Conservation (phyloP, 2,797 vertebrate genomes). For the Sparidentex hasta region DNA sequence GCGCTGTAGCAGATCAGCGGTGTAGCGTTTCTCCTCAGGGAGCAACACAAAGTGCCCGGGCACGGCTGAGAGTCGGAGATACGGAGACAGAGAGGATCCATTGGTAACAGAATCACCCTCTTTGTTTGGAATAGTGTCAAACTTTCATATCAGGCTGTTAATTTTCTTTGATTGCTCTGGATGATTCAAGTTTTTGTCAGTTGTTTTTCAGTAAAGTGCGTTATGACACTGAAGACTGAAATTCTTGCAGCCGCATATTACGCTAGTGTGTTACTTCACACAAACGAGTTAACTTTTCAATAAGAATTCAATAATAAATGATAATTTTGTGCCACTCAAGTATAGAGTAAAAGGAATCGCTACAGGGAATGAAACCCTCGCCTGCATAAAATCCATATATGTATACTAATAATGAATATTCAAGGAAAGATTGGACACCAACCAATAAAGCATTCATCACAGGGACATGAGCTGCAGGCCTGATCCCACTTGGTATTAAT, state of each 20-base stretch:
- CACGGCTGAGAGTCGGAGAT: slow-evolving; percentile 52
- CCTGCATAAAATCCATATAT: slow-evolving; percentile 63
- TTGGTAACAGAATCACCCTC: slow-evolving; percentile 40
- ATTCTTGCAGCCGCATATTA: slow-evolving; percentile 24
- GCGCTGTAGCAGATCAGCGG: slow-evolving; percentile 54
- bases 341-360: slow-evolving; percentile 55
- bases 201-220: slow-evolving; percentile 11
- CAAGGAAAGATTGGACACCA: slow-evolving; percentile 65
- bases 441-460: slow-evolving; percentile 78
- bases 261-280: slow-evolving; percentile 42
- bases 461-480: slow-evolving; percentile 63
- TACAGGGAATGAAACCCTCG: slow-evolving; percentile 59
- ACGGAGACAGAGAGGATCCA: slow-evolving; percentile 58
- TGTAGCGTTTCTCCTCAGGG: slow-evolving; percentile 65
- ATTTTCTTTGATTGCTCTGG: slow-evolving; percentile 46
- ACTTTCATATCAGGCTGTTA: slow-evolving; percentile 23
- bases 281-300: slow-evolving; percentile 47
- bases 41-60: slow-evolving; percentile 34
- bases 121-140: slow-evolving; percentile 37
- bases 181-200: slow-evolving; percentile 24
- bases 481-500: slow-evolving; percentile 73
- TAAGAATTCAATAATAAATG: slow-evolving; percentile 46
- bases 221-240: slow-evolving; percentile 13
- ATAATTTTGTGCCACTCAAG: slow-evolving; percentile 31
- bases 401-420: slow-evolving; percentile 75